phyloP scores from a whole-genome alignment of 2,888 invertebrate species.

The Sarcophaga rosellei region DNA sequence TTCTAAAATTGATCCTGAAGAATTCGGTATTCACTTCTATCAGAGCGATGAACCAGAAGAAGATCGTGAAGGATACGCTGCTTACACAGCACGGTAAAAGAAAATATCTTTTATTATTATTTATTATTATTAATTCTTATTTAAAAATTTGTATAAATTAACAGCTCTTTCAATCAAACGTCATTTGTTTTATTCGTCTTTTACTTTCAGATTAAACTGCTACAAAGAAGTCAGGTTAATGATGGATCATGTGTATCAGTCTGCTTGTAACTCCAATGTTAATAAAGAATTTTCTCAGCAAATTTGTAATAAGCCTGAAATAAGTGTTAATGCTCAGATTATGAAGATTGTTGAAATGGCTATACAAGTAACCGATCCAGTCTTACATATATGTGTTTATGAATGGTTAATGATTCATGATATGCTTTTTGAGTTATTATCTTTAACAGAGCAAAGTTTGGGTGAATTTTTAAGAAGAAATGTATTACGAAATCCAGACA shows the following conservation, averaged over 20 bases:
- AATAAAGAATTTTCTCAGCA: conserved; percentile 74
- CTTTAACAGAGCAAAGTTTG: conserved; percentile 82
- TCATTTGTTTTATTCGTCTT: neutral
- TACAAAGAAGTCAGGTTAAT: conserved; percentile 93
- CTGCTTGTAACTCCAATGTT: conserved; percentile 74
- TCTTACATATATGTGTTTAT: conserved; percentile 94
- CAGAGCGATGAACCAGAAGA: conserved; percentile 90
- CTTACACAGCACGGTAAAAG: conserved; percentile 84
- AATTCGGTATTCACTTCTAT: conserved; percentile 93
- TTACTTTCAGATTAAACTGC: conserved; percentile 86
- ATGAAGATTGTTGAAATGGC: conserved; percentile 86
- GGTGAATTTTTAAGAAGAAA: conserved; percentile 81
- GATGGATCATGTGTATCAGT: conserved; percentile 83
- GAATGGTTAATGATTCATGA: conserved; percentile 94
- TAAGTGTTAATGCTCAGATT: conserved; percentile 81
- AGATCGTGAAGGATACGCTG: conserved; percentile 91
- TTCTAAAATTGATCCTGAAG: conserved; percentile 92
- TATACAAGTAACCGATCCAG: conserved; percentile 89
- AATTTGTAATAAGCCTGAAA: conserved; percentile 70
- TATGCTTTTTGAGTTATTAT: conserved; percentile 86
- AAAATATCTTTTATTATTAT: too few relatives aligned
- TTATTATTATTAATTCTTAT: neutral
- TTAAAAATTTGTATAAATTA: neutral
- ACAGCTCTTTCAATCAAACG: neutral
- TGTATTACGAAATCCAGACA: conserved; percentile 83